Evolutionary conservation across 2,797 vertebrate genomes (phyloP).

Genomic region (Cossypha heuglini): DNA sequence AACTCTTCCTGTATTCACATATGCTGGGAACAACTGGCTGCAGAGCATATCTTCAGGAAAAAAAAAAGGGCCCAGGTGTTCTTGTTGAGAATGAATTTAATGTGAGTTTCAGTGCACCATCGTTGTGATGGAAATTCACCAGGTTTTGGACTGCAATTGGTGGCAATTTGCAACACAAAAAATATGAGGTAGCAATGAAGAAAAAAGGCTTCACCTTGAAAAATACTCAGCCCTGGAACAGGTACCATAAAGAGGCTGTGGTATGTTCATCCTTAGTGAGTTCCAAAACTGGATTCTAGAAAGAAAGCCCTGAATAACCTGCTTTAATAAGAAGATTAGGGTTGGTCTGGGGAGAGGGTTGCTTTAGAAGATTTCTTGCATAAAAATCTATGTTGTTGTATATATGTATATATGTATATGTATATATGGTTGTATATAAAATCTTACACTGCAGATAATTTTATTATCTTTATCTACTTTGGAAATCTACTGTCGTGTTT

Average conservation of each 20-base stretch:
- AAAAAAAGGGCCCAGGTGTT: background rate
- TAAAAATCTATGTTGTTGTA: background rate
- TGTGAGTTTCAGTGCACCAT: accelerated
- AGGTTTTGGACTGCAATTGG: background rate
- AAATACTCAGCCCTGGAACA: background rate
- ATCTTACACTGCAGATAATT: background rate
- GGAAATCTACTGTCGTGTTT: background rate
- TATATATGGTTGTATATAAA: background rate
- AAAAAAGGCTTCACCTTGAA: background rate
- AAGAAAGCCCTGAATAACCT: background rate
- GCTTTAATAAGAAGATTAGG: background rate
- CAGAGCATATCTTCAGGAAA: background rate
- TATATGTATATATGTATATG: no score
- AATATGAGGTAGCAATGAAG: background rate
- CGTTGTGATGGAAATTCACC: background rate
- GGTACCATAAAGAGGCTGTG: background rate
- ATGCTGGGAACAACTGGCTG: background rate
- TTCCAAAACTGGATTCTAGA: background rate
- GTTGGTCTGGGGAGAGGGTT: background rate
- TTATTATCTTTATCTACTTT: background rate
- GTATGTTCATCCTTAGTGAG: background rate
- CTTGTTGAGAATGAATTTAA: background rate
- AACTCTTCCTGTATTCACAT: background rate
- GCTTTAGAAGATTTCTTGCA: background rate
- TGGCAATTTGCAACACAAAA: background rate